These are phyloP conservation scores for Xanthia icteritia DNA, from an alignment of 2,888 invertebrate species.

Conservation along the genomic window DNA sequence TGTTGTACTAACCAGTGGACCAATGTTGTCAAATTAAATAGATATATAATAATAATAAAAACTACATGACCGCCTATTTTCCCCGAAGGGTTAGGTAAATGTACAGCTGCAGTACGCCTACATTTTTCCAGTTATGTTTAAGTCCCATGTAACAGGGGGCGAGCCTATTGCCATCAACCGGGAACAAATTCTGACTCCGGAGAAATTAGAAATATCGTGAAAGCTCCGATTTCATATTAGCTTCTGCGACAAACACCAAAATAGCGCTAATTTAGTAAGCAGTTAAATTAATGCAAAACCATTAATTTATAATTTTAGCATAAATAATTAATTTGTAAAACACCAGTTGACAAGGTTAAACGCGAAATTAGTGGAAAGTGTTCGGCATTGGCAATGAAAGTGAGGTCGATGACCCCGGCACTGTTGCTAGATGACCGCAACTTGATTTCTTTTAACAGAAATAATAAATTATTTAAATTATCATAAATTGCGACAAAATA, in stretches of 20 bases:
- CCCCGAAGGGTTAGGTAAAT: background rate
- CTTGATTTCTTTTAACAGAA: slow-evolving; percentile 47
- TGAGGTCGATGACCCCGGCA: slow-evolving; percentile 53
- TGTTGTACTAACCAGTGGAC: no score
- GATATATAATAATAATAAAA: no score
- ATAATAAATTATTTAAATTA: slow-evolving; percentile 15
- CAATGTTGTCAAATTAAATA: no score
- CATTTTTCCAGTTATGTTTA: no score
- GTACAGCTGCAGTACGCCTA: background rate
- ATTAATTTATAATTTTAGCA: slow-evolving; percentile 16
- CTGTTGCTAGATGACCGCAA: slow-evolving; percentile 36
- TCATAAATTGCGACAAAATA: background rate
- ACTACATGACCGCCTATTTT: background rate
- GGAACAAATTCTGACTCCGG: background rate
- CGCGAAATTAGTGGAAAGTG: slow-evolving; percentile 58
- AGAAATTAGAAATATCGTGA: slow-evolving; percentile 9
- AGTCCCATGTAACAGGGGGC: no score
- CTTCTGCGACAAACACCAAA: background rate
- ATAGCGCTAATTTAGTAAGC: background rate
- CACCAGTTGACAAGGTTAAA: slow-evolving; percentile 37
- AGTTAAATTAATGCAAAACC: slow-evolving; percentile 18
- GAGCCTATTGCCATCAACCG: background rate
- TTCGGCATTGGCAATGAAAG: slow-evolving; percentile 68
- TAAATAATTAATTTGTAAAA: slow-evolving; percentile 27
- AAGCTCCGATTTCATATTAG: slow-evolving; percentile 3